Evolutionary conservation across 2,113 vertebrate genomes (phyloP), one percentile per base, ranked within the genome.

Genomic region (Lethenteron camtschaticum): DNA sequence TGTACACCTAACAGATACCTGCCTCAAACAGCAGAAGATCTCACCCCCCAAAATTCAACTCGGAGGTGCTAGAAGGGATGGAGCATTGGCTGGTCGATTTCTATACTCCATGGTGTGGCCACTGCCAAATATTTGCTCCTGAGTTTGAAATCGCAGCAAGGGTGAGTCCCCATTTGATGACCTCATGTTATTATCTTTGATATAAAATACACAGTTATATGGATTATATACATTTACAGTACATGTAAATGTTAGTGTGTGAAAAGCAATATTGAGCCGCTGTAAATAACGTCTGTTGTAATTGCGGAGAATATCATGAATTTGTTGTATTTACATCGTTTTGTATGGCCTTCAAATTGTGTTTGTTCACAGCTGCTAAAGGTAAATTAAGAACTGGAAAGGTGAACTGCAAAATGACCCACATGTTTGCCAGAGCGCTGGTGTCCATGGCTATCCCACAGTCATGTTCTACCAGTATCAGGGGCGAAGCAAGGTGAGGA

Each of bases 71-170:
- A 70, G 80, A 81, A 12, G 85, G 88, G 60, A 82, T 79, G 70
- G 86, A 87, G 63, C 87, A 95, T 57, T 99, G 94, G 92, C 82
- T 99, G 56, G 58, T 99, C 77, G 92, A 99, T 73, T 99, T 96
- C 72, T 95, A 92, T 57, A 89, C 92, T 70, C 90, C 92, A 9
- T 99, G 94, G 94, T 99, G 92, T 77, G 89, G 90, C 70, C 94
- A 90, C 70, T 99, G 92, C 75, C 86, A 89, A 56, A 86, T 85
- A 73, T 99, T 99, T 75, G 86, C 90, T 75, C 90, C 92, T 2
- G 92, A 96, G 76, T 99, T 96, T 81, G 92, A 96, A 75, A 78
- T 86, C 9, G 75, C 96, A 13, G 92, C 94, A 74, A 83, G 82
- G 83, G 94, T 99, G 79, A 76, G 82, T 75, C 70, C 71, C 2